Evolutionary conservation across 2,888 invertebrate genomes (phyloP).

Genomic region (Ceriagrion tenellum): DNA sequence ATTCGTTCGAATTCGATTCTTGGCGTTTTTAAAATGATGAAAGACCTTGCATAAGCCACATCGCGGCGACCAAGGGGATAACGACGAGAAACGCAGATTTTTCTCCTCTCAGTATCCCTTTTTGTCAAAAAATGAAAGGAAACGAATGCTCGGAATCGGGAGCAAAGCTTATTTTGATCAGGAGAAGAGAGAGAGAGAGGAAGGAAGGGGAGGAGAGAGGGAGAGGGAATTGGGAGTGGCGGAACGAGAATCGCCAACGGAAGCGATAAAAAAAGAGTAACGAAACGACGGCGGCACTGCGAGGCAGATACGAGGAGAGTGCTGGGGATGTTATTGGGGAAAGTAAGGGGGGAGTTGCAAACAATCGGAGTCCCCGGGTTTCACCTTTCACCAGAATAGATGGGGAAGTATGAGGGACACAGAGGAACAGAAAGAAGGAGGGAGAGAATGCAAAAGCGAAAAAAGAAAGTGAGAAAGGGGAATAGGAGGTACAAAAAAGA

Average conservation of each 20-base stretch:
- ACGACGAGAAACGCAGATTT: not conserved
- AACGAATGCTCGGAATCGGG: not conserved
- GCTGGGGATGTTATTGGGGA: not conserved
- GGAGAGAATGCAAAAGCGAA: not conserved
- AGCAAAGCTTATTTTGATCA: not conserved
- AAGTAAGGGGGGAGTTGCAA: not conserved
- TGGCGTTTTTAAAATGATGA: not conserved
- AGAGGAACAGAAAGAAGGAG: not conserved
- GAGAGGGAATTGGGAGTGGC: not conserved
- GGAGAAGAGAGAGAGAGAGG: not conserved
- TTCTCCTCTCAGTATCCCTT: not conserved
- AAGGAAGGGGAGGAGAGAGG: not conserved
- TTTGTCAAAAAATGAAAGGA: not conserved
- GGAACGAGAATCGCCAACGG: constrained; percentile 9
- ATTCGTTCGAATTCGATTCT: not conserved
- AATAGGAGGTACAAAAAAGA: constrained; percentile 12
- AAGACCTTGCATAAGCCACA: not conserved
- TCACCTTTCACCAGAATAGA: not conserved
- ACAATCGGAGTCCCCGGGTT: too few relatives aligned
- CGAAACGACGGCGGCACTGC: not conserved
- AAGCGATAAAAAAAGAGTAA: not conserved
- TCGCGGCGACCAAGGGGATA: not conserved
- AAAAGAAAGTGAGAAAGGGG: not conserved
- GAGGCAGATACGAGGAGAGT: not conserved
- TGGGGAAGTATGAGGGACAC: not conserved